Evolutionary conservation across 2,888 invertebrate genomes (phyloP).

Genomic region (Rhingia campestris): DNA sequence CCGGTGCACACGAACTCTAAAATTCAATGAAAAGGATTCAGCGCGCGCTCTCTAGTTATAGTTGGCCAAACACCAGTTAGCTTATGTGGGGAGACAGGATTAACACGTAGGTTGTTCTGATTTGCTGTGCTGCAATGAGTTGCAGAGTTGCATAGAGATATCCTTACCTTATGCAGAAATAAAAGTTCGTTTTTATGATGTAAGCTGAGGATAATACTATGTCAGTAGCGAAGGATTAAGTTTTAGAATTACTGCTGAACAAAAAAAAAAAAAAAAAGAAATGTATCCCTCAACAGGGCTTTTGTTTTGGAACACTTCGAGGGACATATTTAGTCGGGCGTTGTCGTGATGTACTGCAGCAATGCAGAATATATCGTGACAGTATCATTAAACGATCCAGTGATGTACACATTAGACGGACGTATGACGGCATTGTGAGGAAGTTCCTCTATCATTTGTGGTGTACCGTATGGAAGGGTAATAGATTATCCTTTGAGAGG

Average conservation of each 20-base stretch:
- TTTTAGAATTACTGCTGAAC: conserved; percentile 43
- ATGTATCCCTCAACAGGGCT: background rate
- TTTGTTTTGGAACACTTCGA: conserved; percentile 36
- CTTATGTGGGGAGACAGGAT: conserved; percentile 35
- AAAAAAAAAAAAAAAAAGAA: background rate
- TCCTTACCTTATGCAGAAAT: no score
- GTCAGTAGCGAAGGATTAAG: conserved; percentile 60
- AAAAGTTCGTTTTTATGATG: conserved; percentile 43
- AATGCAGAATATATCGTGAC: conserved; percentile 31
- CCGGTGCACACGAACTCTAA: conserved; percentile 21
- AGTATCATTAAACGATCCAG: conserved; percentile 45
- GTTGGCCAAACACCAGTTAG: conserved; percentile 14
- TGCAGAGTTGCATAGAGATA: conserved; percentile 21
- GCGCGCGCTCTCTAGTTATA: background rate
- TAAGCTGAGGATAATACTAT: conserved; percentile 64
- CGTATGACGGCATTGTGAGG: conserved; percentile 35
- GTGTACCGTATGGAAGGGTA: conserved; percentile 12
- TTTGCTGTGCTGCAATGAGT: conserved; percentile 54
- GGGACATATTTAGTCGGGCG: conserved; percentile 18
- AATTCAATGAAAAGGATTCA: conserved; percentile 53
- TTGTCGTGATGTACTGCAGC: conserved; percentile 25
- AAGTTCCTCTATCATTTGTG: conserved; percentile 18
- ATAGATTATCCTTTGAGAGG: conserved; percentile 43
- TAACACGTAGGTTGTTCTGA: conserved; percentile 63
- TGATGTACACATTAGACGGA: conserved; percentile 17